Conservation (phyloP, 2,888 invertebrate genomes). For the Epinotia brunnichana region DNA sequence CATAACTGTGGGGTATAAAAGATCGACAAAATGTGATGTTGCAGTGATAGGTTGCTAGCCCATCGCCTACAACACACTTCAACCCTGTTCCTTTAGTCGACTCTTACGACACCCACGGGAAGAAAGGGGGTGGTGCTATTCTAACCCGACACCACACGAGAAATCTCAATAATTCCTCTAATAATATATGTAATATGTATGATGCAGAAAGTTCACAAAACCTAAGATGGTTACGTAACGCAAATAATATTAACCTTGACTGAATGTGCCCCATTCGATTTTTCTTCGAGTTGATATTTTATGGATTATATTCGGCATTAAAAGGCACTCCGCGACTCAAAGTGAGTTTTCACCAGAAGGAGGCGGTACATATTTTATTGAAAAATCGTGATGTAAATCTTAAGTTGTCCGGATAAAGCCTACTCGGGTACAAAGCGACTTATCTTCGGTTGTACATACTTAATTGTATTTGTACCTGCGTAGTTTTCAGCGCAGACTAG, state of each 20-base stretch:
- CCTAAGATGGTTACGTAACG: neutral
- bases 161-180: no score
- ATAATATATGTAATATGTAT: neutral
- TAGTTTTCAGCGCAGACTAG: constrained; percentile 64
- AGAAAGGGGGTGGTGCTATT: no score
- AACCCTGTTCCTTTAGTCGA: no score
- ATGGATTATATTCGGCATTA: constrained; percentile 36
- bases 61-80: no score
- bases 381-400: constrained; percentile 35
- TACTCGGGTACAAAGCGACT: constrained; percentile 23
- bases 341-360: constrained; percentile 28
- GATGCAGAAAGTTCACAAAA: neutral
- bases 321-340: constrained; percentile 23
- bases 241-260: constrained; percentile 1
- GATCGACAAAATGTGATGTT: no score
- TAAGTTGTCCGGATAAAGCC: constrained; percentile 15
- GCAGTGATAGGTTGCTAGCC: no score
- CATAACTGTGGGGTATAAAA: no score
- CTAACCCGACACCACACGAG: no score
- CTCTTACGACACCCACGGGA: no score
- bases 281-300: constrained; percentile 15
- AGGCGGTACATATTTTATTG: constrained; percentile 34
- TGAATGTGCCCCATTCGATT: constrained; percentile 2
- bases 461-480: constrained; percentile 42
- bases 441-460: constrained; percentile 17